Evolutionary conservation across 2,888 invertebrate genomes (phyloP).

Genomic region (Hyles lineata): DNA sequence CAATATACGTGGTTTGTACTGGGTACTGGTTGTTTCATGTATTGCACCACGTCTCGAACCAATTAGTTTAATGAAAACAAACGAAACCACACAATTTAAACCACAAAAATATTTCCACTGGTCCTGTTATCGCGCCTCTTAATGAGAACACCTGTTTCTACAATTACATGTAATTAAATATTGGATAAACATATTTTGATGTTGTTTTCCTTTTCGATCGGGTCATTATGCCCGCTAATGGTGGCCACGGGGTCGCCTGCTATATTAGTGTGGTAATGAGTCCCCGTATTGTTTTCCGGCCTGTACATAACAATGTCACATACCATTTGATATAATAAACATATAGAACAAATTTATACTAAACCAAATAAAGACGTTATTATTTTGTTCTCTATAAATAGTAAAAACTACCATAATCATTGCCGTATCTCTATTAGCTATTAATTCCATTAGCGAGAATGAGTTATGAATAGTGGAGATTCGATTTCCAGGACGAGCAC

Average conservation of each 20-base stretch:
- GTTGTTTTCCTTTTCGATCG: conserved; percentile 24
- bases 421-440: too few relatives aligned
- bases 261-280: neutral
- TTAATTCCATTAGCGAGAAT: too few relatives aligned
- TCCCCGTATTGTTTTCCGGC: conserved; percentile 11
- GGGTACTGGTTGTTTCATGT: too few relatives aligned
- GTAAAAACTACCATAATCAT: too few relatives aligned
- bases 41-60: neutral
- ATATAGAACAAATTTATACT: neutral
- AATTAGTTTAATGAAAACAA: neutral
- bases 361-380: neutral
- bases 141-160: conserved; percentile 4
- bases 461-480: too few relatives aligned
- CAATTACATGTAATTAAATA: conserved; percentile 12
- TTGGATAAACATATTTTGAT: conserved; percentile 13
- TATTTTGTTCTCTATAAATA: too few relatives aligned
- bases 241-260: conserved; percentile 10
- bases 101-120: conserved; percentile 7
- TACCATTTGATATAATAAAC: neutral
- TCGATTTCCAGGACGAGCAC: too few relatives aligned
- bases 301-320: conserved; percentile 1
- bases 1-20: too few relatives aligned
- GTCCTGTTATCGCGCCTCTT: neutral
- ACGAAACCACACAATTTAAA: neutral
- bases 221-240: conserved; percentile 11